Conservation (phyloP, 2,888 invertebrate genomes). For the Opisthograptis luteolata region DNA sequence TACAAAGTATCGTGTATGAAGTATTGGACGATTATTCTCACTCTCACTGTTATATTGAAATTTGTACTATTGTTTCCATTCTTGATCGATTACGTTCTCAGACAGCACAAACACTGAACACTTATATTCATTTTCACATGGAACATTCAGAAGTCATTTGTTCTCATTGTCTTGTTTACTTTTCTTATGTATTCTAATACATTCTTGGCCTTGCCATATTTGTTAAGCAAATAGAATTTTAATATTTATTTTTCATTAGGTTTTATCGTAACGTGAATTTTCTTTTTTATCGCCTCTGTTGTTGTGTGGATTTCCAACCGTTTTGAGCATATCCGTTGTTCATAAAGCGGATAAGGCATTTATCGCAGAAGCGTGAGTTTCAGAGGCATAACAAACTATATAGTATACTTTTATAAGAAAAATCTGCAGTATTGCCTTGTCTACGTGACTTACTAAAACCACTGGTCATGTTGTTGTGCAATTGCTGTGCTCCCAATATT, state of each 20-base stretch:
- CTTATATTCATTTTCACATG: slow-evolving; percentile 43
- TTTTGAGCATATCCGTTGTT: too few species aligned
- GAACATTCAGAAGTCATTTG: slow-evolving; percentile 25
- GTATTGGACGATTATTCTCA: slow-evolving; percentile 30
- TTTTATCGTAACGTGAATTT: not conserved
- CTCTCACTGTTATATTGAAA: slow-evolving; percentile 42
- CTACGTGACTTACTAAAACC: not conserved
- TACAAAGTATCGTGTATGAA: too few species aligned
- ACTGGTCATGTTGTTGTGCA: slow-evolving; percentile 18
- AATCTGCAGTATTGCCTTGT: not conserved
- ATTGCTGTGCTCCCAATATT: slow-evolving; percentile 7
- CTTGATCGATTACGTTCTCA: slow-evolving; percentile 39
- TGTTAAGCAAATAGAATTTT: slow-evolving; percentile 5
- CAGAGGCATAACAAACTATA: not conserved
- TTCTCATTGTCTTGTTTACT: slow-evolving; percentile 25
- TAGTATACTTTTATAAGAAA: too few species aligned
- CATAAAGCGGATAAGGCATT: too few species aligned
- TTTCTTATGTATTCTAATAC: slow-evolving; percentile 25
- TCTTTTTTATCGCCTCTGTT: not conserved
- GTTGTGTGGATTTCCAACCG: not conserved
- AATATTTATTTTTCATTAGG: slow-evolving; percentile 1
- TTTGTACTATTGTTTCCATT: slow-evolving; percentile 42
- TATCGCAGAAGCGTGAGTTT: not conserved
- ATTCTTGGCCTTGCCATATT: slow-evolving; percentile 13
- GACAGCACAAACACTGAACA: slow-evolving; percentile 32